phyloP scores from a whole-genome alignment of 2,888 invertebrate genomes.

The Chirona hameri region DNA sequence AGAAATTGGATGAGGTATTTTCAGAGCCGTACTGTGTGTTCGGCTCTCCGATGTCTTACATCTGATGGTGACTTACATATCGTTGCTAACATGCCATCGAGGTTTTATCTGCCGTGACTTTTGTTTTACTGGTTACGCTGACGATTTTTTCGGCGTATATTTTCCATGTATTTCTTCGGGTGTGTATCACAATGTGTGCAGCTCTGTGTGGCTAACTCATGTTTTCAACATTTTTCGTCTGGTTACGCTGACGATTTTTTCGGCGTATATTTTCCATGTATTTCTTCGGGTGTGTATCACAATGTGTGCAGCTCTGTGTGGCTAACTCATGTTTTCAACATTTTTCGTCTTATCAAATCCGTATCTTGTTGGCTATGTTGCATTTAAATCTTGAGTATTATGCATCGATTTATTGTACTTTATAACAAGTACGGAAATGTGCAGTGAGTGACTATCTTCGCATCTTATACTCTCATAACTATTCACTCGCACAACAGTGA shows the following conservation, averaged over 20 bases:
- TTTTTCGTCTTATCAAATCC: too few relatives aligned
- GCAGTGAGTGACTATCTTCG: too few relatives aligned
- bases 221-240: neutral
- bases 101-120: neutral
- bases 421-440: too few relatives aligned
- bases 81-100: neutral
- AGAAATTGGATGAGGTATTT: constrained; percentile 33
- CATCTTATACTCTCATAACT: too few relatives aligned
- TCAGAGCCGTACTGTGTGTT: neutral
- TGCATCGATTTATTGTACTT: too few relatives aligned
- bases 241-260: neutral
- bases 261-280: neutral
- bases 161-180: neutral
- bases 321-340: neutral
- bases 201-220: neutral
- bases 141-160: too few relatives aligned
- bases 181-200: neutral
- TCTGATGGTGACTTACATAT: constrained; percentile 36
- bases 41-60: too few relatives aligned
- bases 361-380: too few relatives aligned
- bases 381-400: too few relatives aligned
- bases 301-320: neutral
- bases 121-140: neutral
- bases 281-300: neutral
- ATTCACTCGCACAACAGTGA: too few relatives aligned